Base-by-base conservation (phyloP, 2,888 invertebrate genomes). In the Drosophila monieri region DNA sequence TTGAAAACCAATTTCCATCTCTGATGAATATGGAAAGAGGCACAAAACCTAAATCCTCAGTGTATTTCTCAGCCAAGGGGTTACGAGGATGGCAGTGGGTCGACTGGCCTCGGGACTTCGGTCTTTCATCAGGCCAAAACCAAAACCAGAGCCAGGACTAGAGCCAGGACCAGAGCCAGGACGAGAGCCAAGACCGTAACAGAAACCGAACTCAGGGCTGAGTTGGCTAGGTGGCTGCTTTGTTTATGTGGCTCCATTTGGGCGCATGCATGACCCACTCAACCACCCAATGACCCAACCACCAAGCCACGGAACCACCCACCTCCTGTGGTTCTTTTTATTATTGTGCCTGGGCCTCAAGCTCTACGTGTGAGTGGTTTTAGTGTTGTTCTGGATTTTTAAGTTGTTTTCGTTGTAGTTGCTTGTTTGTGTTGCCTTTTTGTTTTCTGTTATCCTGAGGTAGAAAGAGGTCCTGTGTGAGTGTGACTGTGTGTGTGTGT, bases 321-420 rank as follows among this genome's bases (percentile, higher is more conserved):
- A 32, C 54, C 8, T 53, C 37, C 58, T 61, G 60, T 49, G 44
- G 55, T 35, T 73, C 56, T 37, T 61, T 61, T 49, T 69, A 58
- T 49, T 67, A 47, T 59, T 68, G 64, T 58, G 48, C 58, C 61
- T 68, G 41, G 62, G 80, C 84, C 83, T 79, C 79, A 80, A 85
- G 84, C 85, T 70, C 62, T 73, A 79, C 78, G 74, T 79, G 84
- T 74, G 84, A 85, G 84, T 85, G 84, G 85, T 85, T 85, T 81
- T 84, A 78, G 84, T 85, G 84, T 85, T 85, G 85, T 84, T 80
- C 84, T 84, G 84, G 85, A 85, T 85, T 85, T 85, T 83, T 85
- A 84, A 85, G 84, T 85, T 85, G 85, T 80, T 85, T 85, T 84
- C 83, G 80, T 83, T 85, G 78, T 85, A 77, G 76, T 83, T 62